Conservation (phyloP, 2,797 vertebrate genomes). For the Mormyrus hasselquistii region DNA sequence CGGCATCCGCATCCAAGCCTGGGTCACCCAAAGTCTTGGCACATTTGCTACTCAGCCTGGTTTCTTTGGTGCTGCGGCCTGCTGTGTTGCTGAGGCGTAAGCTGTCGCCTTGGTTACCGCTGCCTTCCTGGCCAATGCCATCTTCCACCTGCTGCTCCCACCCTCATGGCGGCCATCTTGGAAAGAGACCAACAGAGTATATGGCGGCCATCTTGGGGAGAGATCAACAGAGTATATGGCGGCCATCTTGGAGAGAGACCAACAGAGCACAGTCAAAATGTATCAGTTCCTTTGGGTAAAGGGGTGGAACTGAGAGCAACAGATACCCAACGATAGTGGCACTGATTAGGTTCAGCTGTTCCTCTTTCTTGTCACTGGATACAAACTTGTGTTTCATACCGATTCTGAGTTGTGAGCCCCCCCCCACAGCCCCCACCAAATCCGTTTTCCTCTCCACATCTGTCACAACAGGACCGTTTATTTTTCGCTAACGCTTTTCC, state of each 20-base stretch:
- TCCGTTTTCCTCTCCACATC: background rate
- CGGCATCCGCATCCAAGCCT: conserved; percentile 88
- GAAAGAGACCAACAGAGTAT: background rate
- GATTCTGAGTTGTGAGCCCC: background rate
- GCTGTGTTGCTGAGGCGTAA: conserved; percentile 95
- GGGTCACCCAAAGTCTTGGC: conserved; percentile 94
- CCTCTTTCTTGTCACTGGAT: background rate
- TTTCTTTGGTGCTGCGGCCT: conserved; percentile 93
- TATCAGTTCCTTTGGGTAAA: background rate
- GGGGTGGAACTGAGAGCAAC: background rate
- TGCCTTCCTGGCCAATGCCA: conserved; percentile 89
- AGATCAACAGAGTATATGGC: conserved; percentile 49
- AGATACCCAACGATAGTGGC: background rate
- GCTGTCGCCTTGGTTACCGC: conserved; percentile 71
- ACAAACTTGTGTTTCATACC: background rate
- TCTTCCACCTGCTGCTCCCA: conserved; percentile 94
- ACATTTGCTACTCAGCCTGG: conserved; percentile 89
- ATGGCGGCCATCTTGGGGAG: conserved; percentile 69
- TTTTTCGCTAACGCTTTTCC: background rate
- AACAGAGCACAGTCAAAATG: background rate
- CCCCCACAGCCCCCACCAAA: background rate
- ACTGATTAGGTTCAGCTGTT: background rate
- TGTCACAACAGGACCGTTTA: background rate
- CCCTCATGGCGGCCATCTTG: conserved; percentile 78
- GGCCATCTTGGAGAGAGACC: conserved; percentile 56